Evolutionary conservation across 1,140 invertebrate species (phyloP).

Genomic region (Plodia interpunctella): DNA sequence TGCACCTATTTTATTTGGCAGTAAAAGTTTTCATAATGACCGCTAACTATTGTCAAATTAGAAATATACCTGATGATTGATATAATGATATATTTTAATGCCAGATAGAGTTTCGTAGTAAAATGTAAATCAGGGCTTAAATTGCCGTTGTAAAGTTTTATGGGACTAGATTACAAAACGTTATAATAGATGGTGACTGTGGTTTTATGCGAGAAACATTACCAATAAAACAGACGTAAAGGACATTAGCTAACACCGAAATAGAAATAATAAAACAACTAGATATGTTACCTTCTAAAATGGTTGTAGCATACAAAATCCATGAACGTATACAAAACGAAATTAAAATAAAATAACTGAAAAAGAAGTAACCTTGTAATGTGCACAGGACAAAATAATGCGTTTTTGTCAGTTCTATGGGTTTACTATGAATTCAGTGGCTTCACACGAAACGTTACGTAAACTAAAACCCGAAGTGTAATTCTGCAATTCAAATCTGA

Average conservation of each 20-base stretch:
- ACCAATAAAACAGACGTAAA: constrained; percentile 13
- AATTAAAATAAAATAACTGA: too few relatives aligned
- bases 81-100: constrained; percentile 7
- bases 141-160: constrained; percentile 9
- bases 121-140: constrained; percentile 11
- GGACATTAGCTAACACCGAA: constrained; percentile 5
- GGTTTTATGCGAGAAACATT: constrained; percentile 10
- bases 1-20: too few relatives aligned
- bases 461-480: background rate
- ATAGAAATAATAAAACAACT: too few relatives aligned
- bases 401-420: too few relatives aligned
- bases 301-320: too few relatives aligned
- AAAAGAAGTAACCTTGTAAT: too few relatives aligned
- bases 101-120: constrained; percentile 10
- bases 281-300: too few relatives aligned
- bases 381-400: too few relatives aligned
- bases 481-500: background rate
- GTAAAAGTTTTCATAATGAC: background rate
- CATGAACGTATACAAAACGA: too few relatives aligned
- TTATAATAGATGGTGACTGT: constrained; percentile 13
- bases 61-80: background rate
- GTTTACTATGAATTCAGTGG: background rate
- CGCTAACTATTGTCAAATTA: background rate
- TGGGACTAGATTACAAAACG: constrained; percentile 10
- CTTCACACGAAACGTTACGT: constrained; percentile 9